Percentiles rank a stretch among this genome's conserved stretches.
Conservation (phyloP, 2,113 vertebrate species). For the Todiramphus saurophagus region DNA sequence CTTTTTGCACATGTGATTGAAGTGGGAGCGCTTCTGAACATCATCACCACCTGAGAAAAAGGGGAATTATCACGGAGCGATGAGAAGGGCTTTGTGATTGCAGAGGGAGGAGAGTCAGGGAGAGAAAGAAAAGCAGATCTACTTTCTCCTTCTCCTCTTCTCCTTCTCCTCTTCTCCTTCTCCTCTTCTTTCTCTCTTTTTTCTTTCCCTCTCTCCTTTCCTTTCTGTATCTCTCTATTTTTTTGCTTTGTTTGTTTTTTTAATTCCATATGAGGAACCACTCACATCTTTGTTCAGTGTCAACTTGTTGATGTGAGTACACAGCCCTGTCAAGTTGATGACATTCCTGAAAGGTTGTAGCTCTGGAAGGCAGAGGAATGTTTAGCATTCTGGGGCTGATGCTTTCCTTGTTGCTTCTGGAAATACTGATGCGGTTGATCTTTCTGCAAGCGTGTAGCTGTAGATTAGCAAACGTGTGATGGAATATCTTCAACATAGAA, state of each 20-base stretch:
- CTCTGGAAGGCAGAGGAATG: not conserved
- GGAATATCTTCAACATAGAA: not conserved
- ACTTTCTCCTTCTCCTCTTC: not conserved
- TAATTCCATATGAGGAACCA: not conserved
- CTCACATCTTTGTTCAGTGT: not conserved
- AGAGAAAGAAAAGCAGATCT: not conserved
- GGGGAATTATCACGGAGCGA: not conserved
- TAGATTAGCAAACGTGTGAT: not conserved
- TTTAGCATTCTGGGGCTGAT: not conserved
- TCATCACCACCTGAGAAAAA: not conserved
- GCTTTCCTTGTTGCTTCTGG: not conserved
- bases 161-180: no score
- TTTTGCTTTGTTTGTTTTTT: not conserved
- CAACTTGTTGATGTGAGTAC: not conserved
- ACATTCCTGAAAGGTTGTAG: not conserved
- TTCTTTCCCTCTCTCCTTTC: no score
- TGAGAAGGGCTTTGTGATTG: not conserved
- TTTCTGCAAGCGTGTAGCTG: not conserved
- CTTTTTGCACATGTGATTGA: not conserved
- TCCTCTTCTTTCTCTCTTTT: no score
- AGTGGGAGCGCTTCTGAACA: not conserved
- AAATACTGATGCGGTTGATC: not conserved
- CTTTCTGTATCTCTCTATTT: no score
- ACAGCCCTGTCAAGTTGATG: not conserved
- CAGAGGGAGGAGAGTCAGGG: not conserved